A percentile compares a stretch with the other conserved stretches of the same genome.
These are phyloP conservation scores for Stenotaenia linearis DNA, from an alignment of 2,888 invertebrate species.

Conservation along the genomic window DNA sequence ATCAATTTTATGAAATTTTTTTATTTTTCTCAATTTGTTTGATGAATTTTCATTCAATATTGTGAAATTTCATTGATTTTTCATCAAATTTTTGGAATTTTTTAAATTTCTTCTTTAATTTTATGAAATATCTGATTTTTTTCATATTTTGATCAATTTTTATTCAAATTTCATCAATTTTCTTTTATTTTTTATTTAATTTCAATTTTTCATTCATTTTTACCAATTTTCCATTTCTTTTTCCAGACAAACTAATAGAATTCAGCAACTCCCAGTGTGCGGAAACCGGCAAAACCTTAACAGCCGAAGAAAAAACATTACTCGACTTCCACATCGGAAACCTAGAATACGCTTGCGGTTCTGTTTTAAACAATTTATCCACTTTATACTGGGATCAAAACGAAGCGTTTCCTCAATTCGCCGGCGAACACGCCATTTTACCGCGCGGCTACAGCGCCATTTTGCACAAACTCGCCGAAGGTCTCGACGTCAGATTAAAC, in stretches of 20 bases:
- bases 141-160: too few relatives aligned
- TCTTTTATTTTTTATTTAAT: too few relatives aligned
- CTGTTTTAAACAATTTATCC: constrained; percentile 46
- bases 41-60: too few relatives aligned
- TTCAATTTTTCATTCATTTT: too few relatives aligned
- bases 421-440: constrained; percentile 48
- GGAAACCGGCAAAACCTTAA: constrained; percentile 44
- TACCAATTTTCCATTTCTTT: too few relatives aligned
- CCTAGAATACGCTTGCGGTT: constrained; percentile 51
- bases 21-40: too few relatives aligned
- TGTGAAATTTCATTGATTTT: too few relatives aligned
- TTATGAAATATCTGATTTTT: too few relatives aligned
- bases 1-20: too few relatives aligned
- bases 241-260: constrained; percentile 42
- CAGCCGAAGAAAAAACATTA: constrained; percentile 42
- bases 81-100: too few relatives aligned
- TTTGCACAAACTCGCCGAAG: constrained; percentile 44
- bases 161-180: too few relatives aligned
- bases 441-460: constrained; percentile 46
- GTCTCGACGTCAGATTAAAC: constrained; percentile 45
- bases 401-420: constrained; percentile 50
- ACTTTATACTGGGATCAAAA: constrained; percentile 52
- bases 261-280: constrained; percentile 46
- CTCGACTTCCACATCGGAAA: constrained; percentile 51
- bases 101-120: too few relatives aligned